These are phyloP conservation scores for Clistopyga incitator DNA, from an alignment of 2,888 invertebrate genomes.

Conservation along the genomic window DNA sequence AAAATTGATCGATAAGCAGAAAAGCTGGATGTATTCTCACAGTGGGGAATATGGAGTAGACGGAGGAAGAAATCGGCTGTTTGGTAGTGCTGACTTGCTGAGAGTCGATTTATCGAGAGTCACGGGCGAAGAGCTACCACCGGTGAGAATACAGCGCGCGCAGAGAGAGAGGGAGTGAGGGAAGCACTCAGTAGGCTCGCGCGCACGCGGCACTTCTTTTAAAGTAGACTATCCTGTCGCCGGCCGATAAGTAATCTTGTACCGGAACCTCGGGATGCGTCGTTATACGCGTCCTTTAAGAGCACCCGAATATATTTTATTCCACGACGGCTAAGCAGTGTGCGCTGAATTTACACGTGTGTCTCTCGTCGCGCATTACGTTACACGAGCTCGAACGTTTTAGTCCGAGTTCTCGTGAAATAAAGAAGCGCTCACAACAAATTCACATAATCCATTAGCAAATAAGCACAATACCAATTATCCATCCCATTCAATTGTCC, in stretches of 20 bases:
- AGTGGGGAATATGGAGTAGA: conserved; percentile 12
- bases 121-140: conserved; percentile 16
- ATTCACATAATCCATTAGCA: neutral
- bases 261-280: conserved; percentile 74
- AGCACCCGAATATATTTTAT: conserved; percentile 62
- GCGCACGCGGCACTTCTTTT: conserved; percentile 69
- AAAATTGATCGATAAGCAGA: conserved; percentile 30
- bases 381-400: conserved; percentile 22
- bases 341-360: conserved; percentile 31
- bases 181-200: conserved; percentile 47
- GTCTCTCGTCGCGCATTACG: conserved; percentile 18
- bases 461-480: neutral
- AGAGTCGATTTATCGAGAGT: conserved; percentile 51
- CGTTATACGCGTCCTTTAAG: conserved; percentile 72
- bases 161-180: conserved; percentile 64
- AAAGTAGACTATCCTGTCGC: conserved; percentile 77
- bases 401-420: neutral
- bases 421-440: conserved; percentile 4
- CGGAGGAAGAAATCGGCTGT: conserved; percentile 32
- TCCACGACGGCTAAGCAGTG: conserved; percentile 7
- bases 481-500: too few species aligned
- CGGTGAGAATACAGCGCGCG: neutral
- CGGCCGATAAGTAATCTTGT: conserved; percentile 77
- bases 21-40: neutral
- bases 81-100: conserved; percentile 49